Conservation (phyloP, 2,888 invertebrate species). For the Caprella mutica region DNA sequence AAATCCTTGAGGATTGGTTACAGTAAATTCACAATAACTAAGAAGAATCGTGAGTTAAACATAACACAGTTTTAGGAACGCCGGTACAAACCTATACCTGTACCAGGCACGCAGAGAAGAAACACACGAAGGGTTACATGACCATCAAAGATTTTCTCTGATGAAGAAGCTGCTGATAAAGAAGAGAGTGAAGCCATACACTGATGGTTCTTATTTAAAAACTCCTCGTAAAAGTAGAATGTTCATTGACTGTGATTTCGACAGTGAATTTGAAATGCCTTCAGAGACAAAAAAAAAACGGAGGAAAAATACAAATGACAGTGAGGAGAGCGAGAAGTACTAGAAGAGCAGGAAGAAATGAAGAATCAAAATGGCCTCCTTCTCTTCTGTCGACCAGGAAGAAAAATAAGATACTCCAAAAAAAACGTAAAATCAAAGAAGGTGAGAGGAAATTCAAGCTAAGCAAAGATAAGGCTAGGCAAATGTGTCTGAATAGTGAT, state of each 20-base stretch:
- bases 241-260: conserved; percentile 32
- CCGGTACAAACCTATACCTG: no score
- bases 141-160: conserved; percentile 28
- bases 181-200: conserved; percentile 15
- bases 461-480: no score
- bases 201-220: conserved; percentile 13
- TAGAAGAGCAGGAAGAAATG: conserved; percentile 19
- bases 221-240: conserved; percentile 17
- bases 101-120: no score
- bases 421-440: no score
- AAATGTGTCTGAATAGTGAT: no score
- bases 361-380: conserved; percentile 36
- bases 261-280: conserved; percentile 34
- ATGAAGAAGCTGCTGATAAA: conserved; percentile 19
- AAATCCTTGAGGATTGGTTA: no score
- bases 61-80: no score
- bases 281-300: conserved; percentile 6
- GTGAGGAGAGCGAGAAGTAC: conserved; percentile 25
- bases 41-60: no score
- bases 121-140: conserved; percentile 29
- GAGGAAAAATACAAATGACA: conserved; percentile 13
- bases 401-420: conserved; percentile 18
- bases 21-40: no score
- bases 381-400: conserved; percentile 35
- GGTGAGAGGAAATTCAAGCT: no score